phyloP scores from a whole-genome alignment of 1,140 invertebrate genomes.

The Eulimnadia texana region DNA sequence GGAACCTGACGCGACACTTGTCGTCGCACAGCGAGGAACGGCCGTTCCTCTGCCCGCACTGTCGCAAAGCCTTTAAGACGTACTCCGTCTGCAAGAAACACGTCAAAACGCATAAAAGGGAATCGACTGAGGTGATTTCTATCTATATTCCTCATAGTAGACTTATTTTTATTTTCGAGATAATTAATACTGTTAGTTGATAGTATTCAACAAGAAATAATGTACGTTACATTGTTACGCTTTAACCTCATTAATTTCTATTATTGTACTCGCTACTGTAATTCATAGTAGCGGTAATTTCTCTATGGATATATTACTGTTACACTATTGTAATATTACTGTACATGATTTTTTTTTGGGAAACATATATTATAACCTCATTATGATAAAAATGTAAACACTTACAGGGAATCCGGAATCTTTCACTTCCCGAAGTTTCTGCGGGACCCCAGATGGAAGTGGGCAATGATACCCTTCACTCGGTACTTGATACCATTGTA shows the following conservation, averaged over 20 bases:
- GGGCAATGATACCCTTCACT: too few relatives aligned
- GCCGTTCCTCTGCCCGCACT: slow-evolving; percentile 55
- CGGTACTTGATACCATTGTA: too few relatives aligned
- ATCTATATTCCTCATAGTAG: too few relatives aligned
- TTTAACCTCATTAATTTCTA: not conserved
- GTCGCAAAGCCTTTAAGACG: slow-evolving; percentile 53
- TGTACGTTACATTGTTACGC: not conserved
- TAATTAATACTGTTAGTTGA: not conserved
- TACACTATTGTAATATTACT: too few relatives aligned
- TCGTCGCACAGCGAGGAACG: slow-evolving; percentile 43
- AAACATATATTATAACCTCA: too few relatives aligned
- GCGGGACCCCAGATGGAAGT: too few relatives aligned
- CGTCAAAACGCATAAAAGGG: slow-evolving; percentile 49
- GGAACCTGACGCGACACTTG: slow-evolving; percentile 47
- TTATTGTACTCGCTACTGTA: not conserved
- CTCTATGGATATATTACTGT: too few relatives aligned
- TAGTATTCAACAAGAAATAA: not conserved
- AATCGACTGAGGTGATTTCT: slow-evolving; percentile 29
- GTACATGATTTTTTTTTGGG: too few relatives aligned
- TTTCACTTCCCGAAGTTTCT: too few relatives aligned
- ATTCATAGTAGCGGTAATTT: not conserved
- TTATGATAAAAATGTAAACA: too few relatives aligned
- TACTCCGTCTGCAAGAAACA: slow-evolving; percentile 49
- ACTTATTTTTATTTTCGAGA: not conserved
- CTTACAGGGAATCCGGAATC: too few relatives aligned